These are phyloP conservation scores for Drosophila hydei DNA, from an alignment of 1,140 invertebrate genomes.

Conservation along the genomic window DNA sequence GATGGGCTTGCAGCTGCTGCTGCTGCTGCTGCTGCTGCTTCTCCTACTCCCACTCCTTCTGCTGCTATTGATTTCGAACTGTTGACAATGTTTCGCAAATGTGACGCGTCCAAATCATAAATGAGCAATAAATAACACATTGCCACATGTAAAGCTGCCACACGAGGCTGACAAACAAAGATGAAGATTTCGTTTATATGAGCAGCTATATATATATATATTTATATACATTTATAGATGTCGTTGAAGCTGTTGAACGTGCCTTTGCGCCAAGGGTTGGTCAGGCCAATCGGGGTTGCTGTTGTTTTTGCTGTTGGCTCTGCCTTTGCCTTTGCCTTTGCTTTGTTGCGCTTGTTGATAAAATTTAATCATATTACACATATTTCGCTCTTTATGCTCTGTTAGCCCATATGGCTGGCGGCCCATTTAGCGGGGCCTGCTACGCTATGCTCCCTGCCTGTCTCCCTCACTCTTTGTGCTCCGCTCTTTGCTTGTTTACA, in stretches of 20 bases:
- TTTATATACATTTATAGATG: constrained; percentile 50
- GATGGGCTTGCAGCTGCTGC: constrained; percentile 5
- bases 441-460: neutral
- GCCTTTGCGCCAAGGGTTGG: constrained; percentile 21
- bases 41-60: neutral
- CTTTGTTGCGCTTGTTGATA: constrained; percentile 72
- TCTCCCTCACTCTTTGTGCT: neutral
- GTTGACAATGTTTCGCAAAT: constrained; percentile 68
- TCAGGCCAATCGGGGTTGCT: neutral
- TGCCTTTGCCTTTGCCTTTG: constrained; percentile 11
- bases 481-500: constrained; percentile 64
- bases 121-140: constrained; percentile 82
- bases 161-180: constrained; percentile 26
- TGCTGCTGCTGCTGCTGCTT: neutral
- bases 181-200: constrained; percentile 23
- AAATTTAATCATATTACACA: constrained; percentile 83
- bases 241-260: constrained; percentile 50
- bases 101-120: constrained; percentile 77
- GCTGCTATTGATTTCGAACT: constrained; percentile 23
- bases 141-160: constrained; percentile 60
- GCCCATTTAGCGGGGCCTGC: constrained; percentile 7
- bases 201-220: neutral
- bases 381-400: constrained; percentile 81
- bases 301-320: constrained; percentile 1
- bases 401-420: constrained; percentile 73